Base-by-base conservation (phyloP, 2,113 vertebrate species). In the Potamarius usumacintae region DNA sequence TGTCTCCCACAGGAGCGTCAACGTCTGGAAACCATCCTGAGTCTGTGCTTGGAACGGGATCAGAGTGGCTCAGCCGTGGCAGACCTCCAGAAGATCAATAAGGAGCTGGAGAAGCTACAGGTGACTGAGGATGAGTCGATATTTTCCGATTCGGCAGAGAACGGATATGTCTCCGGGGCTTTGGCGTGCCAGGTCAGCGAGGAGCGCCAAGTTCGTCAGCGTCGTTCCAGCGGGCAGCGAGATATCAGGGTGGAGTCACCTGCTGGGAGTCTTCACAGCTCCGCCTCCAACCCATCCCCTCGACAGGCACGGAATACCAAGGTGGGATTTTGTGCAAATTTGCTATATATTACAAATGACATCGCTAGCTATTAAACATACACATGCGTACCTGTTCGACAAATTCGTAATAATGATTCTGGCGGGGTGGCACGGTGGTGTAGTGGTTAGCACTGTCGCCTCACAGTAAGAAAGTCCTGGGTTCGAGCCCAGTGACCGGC, bases 61-160 rank as follows among this genome's bases (percentile, higher is more conserved):
- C 90, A 92, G 0, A 90, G 94, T 2, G 92, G 94, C 10, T 95
- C 96, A 7, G 95, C 97, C 0, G 97, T 98, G 74, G 96, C 97
- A 0, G 97, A 97, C 91, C 96, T 99, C 78, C 97, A 97, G 83
- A 98, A 98, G 92, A 98, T 99, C 92, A 99, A 98, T 91, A 97
- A 96, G 91, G 97, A 99, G 92, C 97, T 99, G 0, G 96, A 98
- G 93, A 98, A 97, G 69, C 96, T 99, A 83, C 97, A 97, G 89
- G 92, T 98, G 58, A 97, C 96, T 0, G 96, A 97, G 0, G 97
- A 97, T 83, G 96, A 96, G 27, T 97, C 96, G 0, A 95, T 97
- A 50, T 98, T 98, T 0, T 96, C 97, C 0, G 97, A 98, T 63
- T 92, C 93, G 91, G 85, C 82, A 0, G 96, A 96, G 2, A 89